A percentile compares a stretch with the other conserved stretches of the same genome.
These are phyloP conservation scores for Endotricha flammealis DNA, from an alignment of 2,888 invertebrate species.

Conservation along the genomic window DNA sequence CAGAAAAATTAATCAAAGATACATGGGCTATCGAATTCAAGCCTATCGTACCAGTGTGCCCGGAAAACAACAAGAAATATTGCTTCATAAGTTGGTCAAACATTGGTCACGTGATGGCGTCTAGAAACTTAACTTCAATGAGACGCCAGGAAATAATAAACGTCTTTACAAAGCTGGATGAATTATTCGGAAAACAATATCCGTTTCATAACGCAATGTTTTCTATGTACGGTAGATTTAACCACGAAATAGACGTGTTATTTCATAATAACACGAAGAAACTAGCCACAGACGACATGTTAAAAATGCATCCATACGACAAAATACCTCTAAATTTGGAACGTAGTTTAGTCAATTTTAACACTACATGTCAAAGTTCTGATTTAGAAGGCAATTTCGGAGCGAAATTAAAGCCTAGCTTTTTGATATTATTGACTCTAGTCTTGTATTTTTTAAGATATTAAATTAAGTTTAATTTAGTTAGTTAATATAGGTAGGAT, in stretches of 20 bases:
- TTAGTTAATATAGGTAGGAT: too few relatives aligned
- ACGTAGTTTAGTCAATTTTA: conserved; percentile 34
- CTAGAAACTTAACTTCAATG: conserved; percentile 72
- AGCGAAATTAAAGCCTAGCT: conserved; percentile 31
- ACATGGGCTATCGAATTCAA: conserved; percentile 43
- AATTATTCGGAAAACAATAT: conserved; percentile 81
- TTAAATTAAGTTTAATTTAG: conserved; percentile 13
- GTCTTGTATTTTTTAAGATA: conserved; percentile 35
- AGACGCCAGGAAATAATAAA: conserved; percentile 83
- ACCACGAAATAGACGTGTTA: conserved; percentile 80
- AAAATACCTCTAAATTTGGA: conserved; percentile 62
- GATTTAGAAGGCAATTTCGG: conserved; percentile 39
- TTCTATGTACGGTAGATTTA: conserved; percentile 83
- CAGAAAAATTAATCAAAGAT: conserved; percentile 56
- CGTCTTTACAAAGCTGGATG: conserved; percentile 83
- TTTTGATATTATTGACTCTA: conserved; percentile 38
- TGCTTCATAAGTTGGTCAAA: conserved; percentile 84
- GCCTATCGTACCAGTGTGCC: conserved; percentile 79
- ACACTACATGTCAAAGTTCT: conserved; percentile 33
- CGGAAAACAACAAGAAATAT: conserved; percentile 64
- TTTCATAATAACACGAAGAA: conserved; percentile 79
- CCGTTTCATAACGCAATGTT: conserved; percentile 80
- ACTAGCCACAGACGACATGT: conserved; percentile 41
- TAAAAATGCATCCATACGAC: conserved; percentile 49
- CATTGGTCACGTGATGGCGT: conserved; percentile 82